Evolutionary conservation across 2,113 vertebrate genomes (phyloP), one percentile per base, ranked within the genome.

Genomic region (Callaeas wilsoni): DNA sequence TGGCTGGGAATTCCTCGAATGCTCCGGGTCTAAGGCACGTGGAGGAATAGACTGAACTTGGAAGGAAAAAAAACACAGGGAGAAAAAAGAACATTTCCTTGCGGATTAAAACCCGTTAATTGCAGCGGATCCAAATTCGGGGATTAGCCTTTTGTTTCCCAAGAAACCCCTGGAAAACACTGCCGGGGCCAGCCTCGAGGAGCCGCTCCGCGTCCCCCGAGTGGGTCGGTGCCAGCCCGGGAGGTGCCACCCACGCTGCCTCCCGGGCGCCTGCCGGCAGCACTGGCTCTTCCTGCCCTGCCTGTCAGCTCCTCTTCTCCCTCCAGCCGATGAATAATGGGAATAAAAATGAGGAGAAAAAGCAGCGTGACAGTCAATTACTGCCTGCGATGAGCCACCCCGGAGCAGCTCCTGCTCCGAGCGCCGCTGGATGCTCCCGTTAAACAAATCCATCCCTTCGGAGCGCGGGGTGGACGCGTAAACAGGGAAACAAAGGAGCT

Each of bases 321-420:
- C 82, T 67, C 32, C 7, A 13, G 46, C 60, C 1, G n/a, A 96
- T 95, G 94, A 97, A 96, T 87, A 97, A 97, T 75, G 90, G 75
- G 89, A 90, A 78, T 77, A 93, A 94, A 97, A 96, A 80, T 7
- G 60, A 73, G 67, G 74, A 74, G 65, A 85, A 70, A 26, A 81
- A 84, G 71, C 52, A 3, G 82, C 41, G n/a, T 87, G 95, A 94
- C 97, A 97, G 88, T 88, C 94, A 92, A 91, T 97, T 93, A 94
- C 33, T 42, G 90, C 78, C 87, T n/a, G 91, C 77, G 91, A 94
- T 96, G 93, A 94, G 94, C 83, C 96, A 82, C 70, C 79, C 90
- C 9, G 55, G 42, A 83, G 82, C 82, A 59, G 73, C 84, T 92
- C 84, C 42, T 4, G 79, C 77, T 71, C 50, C 12, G 18, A 49